Base-by-base conservation (phyloP, 2,113 vertebrate species). In the Mellivora capensis region DNA sequence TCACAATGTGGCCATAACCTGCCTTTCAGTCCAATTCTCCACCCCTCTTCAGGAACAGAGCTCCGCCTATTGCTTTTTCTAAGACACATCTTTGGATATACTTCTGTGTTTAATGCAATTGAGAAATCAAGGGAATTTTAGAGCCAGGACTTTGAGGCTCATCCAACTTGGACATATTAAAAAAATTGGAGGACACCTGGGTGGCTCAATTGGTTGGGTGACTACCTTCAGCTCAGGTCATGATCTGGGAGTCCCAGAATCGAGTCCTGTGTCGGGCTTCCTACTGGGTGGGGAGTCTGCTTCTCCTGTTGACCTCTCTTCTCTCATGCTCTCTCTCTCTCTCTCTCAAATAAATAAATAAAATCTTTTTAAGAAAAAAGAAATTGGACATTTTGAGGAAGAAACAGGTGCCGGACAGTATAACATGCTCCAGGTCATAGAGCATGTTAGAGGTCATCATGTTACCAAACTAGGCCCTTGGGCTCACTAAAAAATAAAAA, bases 101-200 rank as follows among this genome's bases (percentile, higher is more conserved):
- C 25, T 79, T 89, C 49, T 54, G 20, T 62, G n/a, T 79, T 93
- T 85, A 64, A 54, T 44, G 57, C 79, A 89, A 62, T 92, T 47
- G 67, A 72, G 62, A 88, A 20, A 77, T 69, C 34, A 84, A 94
- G 42, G 59, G 77, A 93, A 92, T 71, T 92, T 79, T 79, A 93
- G 85, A 93, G 79, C 7, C 80, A 42, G 14, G 69, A 49, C 17
- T 76, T 90, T 57, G 76, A 89, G 25, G 21, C 37, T 72, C 44
- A 72, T 83, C 42, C 71, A 87, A 91, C 11, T 29, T 69, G 52
- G 89, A 88, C 29, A 77, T 83, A 94, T 90, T 76, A n/a, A 90
- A 67, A 25, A 54, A 54, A 54, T 54, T 54, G 17, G 17, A 54
- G 52, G 52, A 17, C 52, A 54, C 17, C 52, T 54, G 52, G 52